Evolutionary conservation across 2,888 invertebrate genomes (phyloP), one percentile per base, ranked within the genome.

Genomic region (Nomada fabriciana): DNA sequence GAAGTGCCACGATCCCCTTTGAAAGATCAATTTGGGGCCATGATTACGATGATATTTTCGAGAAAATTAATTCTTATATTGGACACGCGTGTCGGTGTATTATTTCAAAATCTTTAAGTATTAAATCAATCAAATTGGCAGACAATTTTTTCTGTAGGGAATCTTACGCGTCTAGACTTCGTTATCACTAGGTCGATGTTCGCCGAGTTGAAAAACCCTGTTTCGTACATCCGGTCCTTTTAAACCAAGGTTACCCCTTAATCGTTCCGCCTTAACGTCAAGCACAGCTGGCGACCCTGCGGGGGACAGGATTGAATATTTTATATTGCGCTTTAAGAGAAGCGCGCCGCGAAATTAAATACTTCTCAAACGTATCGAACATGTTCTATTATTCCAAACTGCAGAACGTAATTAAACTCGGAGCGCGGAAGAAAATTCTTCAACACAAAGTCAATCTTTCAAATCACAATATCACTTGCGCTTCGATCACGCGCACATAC

Each of bases 201-300:
- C 36, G 72, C 23, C 13, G 42, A 73, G 76, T 81, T 64, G 76
- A 73, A 88, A 85, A 85, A 79, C 80, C 80, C 79, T 63, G 67
- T 76, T 84, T 78, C 65, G 70, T 64, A 52, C 77, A 76, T 57
- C 72, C 60, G 47, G 52, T 42, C 25, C 63, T 76, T 85, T 80
- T 75, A 60, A 84, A 76, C 77, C 73, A 64, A 76, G 47, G 65
- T 64, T 69, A 64, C 86, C 74, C 61, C 82, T 84, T 87, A 86
- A 86, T 83, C 74, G 86, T 47, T 61, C 74, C 76, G 82, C 83
- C 83, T 87, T 88, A 81, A 83, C 82, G 85, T 88, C 88, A 82
- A 76, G 74, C 69, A 55, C 87, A 86, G 77, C 75, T 71, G 75
- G 72, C 71, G 76, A 50, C 74, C 55, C 86, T 83, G 86, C 60